Base-by-base conservation (phyloP, 1,140 invertebrate species). In the Saccostrea cuccullata region DNA sequence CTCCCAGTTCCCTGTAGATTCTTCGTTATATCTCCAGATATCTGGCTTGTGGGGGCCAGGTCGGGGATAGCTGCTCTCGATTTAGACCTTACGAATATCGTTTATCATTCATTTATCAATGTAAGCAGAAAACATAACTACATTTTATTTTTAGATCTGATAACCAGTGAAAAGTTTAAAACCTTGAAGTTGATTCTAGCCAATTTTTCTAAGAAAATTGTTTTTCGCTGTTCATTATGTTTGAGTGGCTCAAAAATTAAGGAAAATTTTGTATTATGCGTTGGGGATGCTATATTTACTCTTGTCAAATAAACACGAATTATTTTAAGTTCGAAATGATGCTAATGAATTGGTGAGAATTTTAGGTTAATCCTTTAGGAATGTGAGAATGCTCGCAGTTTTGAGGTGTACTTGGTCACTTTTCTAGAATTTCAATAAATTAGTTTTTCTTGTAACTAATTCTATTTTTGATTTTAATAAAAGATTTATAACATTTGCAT, bases 41-140 rank as follows among this genome's bases (percentile, higher is more conserved):
- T 77, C 70, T 77, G 23, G 9, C 26, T 36, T 15, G 36, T 26
- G 12, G 26, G 70, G 26, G 26, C 70, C 26, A 15, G 30, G 60
- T 47, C 47, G 47, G 47, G 58, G 58, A 64, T 20, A 64, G 58
- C 17, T 64, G 58, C 15, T 20, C 58, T 64, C 58, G 15, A 12
- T 30, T 11, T 26, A 26, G 70, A 77, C 12, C 70, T 36, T 77
- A 30, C 15, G 30, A 77, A 77, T 77, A 77, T 77, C 70, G 70
- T 77, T 77, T 77, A 77, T 77, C 70, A 77, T 77, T 36, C 70
- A 77, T 77, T 77, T 77, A 77, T 77, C 70, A 77, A 15, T 77
- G 30, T 12, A 77, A 77, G 70, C 23, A 77, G 30, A 77, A 77
- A 77, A 77, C 70, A 36, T 77, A 77, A 77, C 36, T 26, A 77